These are phyloP conservation scores for Microctonus brassicae DNA, from an alignment of 2,888 invertebrate genomes.

Conservation along the genomic window DNA sequence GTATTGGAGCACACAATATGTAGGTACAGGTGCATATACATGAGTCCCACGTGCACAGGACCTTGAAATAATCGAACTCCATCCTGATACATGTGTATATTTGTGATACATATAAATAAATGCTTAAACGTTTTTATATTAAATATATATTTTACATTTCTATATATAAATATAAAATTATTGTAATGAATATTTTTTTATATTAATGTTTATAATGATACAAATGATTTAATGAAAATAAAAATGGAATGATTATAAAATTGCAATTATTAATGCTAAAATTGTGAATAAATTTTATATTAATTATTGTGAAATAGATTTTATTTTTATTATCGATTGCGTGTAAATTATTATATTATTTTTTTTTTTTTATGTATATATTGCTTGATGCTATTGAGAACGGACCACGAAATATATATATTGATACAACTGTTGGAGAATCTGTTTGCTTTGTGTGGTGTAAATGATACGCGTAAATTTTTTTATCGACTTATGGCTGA, in stretches of 20 bases:
- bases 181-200: no score
- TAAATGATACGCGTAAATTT: conserved; percentile 2
- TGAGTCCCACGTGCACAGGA: conserved; percentile 8
- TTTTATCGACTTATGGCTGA: conserved; percentile 1
- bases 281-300: no score
- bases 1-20: conserved; percentile 18
- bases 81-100: not conserved
- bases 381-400: not conserved
- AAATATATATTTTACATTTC: no score
- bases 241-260: no score
- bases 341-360: not conserved
- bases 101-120: not conserved
- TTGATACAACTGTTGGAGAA: conserved; percentile 26
- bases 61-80: conserved; percentile 30
- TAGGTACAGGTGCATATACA: conserved; percentile 34
- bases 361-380: not conserved
- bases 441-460: not conserved
- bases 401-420: not conserved
- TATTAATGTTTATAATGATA: no score
- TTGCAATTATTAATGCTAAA: no score
- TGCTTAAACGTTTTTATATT: not conserved
- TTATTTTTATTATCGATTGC: not conserved
- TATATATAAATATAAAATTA: no score
- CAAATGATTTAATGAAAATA: no score
- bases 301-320: not conserved